Evolutionary conservation across 2,797 vertebrate species (phyloP), one percentile per base, ranked within the genome.

Genomic region (Melanotaenia maccullochi): DNA sequence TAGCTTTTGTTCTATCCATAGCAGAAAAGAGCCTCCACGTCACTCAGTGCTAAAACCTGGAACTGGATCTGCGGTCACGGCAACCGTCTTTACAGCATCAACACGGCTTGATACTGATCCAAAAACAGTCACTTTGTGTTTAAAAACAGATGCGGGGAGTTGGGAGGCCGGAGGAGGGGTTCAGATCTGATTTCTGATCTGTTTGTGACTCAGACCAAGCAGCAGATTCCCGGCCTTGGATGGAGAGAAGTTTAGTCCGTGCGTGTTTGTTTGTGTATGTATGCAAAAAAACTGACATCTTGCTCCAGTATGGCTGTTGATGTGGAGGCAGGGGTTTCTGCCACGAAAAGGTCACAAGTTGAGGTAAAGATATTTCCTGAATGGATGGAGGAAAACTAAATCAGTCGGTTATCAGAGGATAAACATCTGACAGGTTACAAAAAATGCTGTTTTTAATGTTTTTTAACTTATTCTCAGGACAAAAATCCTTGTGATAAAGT

Each of bases 291-390:
- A 73, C 60, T 92, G 90, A 93, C 90, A 90, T 94, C 90, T 93
- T 91, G 87, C 92, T 93, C 92, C 93, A 92, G 88, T 93, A 90
- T 93, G 93, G 92, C 93, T 93, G 93, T 93, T 91, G 92, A 92
- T 91, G 90, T 93, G 91, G 92, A 94, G 87, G 90, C 91, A 93
- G 93, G 90, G 68, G 86, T 78, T 90, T 93, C 92, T 92, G 92
- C 93, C 92, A 90, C 89, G 84, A 92, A 91, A 90, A 91, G 89
- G 89, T 93, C 92, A 93, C 93, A 93, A 90, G 92, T 92, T 95
- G 94, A 95, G 94, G 94, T 95, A 95, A 94, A 90, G 87, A 90
- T 88, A 92, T 83, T 87, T 93, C 89, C 86, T 93, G 84, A 54
- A 76, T n/a, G 63, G 44, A 78, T 7, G 0, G 24, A 40, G 28